Base-by-base conservation (phyloP, 1,140 invertebrate species). In the Caenorhabditis brenneri region DNA sequence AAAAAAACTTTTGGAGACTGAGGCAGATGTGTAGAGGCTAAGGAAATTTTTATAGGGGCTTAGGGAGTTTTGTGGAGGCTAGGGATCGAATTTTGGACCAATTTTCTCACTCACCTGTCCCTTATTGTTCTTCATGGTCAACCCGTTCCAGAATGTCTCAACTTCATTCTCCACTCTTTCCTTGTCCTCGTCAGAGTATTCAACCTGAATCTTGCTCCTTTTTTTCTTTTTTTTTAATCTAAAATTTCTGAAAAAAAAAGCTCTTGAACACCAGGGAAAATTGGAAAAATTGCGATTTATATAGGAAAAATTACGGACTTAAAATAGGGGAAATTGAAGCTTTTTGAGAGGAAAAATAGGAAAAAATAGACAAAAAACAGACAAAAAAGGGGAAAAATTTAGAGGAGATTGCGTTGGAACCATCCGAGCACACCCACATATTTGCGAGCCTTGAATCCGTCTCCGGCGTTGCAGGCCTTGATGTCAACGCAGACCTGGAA, bases 401-500 rank as follows among this genome's bases (percentile, higher is more conserved):
- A 49, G 29, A 48, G 60, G 82, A 46, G 78, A 24, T 81, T 39
- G 33, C 79, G 69, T 36, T 65, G 65, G 65, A 83, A 46, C 12
- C 16, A 83, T 51, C 82, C 82, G 53, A 83, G 42, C 42, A 86
- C 12, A 58, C 80, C 83, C 42, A 88, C 65, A 83, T 48, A 27
- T 81, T 81, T 39, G 58, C 42, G 81, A 39, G 83, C 33, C 51
- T 46, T 74, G 80, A 53, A 48, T 27, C 65, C 27, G 27, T 53
- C 22, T 31, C 27, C 36, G 19, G 31, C 24, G 22, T 33, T n/a
- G 86, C 88, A 89, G 65, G 90, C 84, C 49, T 86, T 84, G 48
- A 89, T 53, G 39, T 89, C 83, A n/a, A 85, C 87, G 80, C 88
- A 89, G 80, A 88, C 88, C 88, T 88, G 55, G 86, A 88, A 79